Conservation (phyloP, 2,113 vertebrate genomes). For the Semnornis frantzii region DNA sequence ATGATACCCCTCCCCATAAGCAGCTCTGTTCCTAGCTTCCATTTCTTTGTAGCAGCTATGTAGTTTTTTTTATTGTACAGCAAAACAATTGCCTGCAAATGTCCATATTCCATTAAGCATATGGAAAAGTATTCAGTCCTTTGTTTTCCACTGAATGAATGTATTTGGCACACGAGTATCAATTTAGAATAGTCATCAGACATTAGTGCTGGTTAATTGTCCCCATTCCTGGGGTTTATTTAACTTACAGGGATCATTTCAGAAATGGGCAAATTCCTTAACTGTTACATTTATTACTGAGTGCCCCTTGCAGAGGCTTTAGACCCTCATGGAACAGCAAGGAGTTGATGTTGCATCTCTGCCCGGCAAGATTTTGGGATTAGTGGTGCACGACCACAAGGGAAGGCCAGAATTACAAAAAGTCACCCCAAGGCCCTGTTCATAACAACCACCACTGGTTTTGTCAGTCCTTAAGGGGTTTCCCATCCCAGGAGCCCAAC, state of each 20-base stretch:
- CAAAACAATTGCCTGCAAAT: conserved; percentile 43
- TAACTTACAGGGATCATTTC: conserved; percentile 2
- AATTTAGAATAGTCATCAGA: conserved; percentile 50
- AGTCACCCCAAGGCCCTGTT: background rate
- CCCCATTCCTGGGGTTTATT: conserved; percentile 33
- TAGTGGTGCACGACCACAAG: background rate
- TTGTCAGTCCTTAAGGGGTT: background rate
- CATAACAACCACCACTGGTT: background rate
- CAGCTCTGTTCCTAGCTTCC: background rate
- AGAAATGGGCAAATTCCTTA: conserved; percentile 20
- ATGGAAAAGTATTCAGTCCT: conserved; percentile 45
- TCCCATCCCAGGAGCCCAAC: background rate
- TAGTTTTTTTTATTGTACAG: background rate
- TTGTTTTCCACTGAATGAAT: conserved; percentile 51
- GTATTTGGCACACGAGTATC: conserved; percentile 38
- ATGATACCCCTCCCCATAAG: background rate
- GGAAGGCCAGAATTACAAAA: background rate
- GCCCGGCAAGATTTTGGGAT: accelerated
- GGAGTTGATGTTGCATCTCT: background rate
- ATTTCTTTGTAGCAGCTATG: background rate
- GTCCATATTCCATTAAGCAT: conserved; percentile 47
- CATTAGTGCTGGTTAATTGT: conserved; percentile 43
- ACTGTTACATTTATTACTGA: background rate
- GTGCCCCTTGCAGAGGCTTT: background rate
- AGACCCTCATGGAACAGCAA: background rate